phyloP scores from a whole-genome alignment of 2,797 vertebrate genomes.

The Eidolon dupreanum region DNA sequence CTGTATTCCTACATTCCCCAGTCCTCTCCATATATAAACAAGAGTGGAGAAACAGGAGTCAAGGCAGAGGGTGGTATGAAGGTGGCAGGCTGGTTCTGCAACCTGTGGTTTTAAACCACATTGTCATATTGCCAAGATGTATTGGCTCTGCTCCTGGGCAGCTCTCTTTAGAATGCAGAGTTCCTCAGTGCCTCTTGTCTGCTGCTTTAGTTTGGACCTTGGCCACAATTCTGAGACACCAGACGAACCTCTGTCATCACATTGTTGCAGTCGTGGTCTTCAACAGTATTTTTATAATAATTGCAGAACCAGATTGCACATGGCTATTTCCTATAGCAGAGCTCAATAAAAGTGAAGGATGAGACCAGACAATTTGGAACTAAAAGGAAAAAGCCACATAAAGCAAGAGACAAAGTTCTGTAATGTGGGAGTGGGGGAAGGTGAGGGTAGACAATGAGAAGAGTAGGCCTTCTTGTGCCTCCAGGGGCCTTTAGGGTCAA shows the following conservation, averaged over 20 bases:
- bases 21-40: background rate
- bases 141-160: accelerated
- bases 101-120: background rate
- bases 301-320: background rate
- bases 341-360: background rate
- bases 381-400: background rate
- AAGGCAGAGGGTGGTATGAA: background rate
- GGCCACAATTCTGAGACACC: background rate
- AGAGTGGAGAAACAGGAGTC: background rate
- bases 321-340: background rate
- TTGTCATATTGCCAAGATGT: background rate
- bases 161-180: background rate
- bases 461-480: background rate
- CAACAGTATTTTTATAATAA: slow-evolving; percentile 6
- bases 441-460: background rate
- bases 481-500: background rate
- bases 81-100: background rate
- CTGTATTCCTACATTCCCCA: background rate
- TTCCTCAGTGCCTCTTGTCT: background rate
- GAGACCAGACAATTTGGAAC: background rate
- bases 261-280: background rate
- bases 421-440: background rate
- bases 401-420: background rate
- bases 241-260: background rate
- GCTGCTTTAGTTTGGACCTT: background rate